A percentile compares a stretch with the other conserved stretches of the same genome.
Evolutionary conservation across 2,797 vertebrate species (phyloP).

Genomic region (Acropternis orthonyx): DNA sequence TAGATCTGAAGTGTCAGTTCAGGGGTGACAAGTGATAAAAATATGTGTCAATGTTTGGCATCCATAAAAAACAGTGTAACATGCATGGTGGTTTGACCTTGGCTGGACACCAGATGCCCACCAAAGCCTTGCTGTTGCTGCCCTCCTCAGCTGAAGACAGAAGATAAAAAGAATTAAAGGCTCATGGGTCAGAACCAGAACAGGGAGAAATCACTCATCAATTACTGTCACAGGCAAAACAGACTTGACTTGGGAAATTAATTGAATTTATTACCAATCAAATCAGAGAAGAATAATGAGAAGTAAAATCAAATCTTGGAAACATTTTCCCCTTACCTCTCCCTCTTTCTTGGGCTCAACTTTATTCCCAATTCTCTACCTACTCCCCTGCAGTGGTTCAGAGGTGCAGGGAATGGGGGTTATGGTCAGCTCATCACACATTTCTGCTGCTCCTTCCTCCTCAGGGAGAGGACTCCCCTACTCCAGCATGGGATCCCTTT

Average conservation of each 20-base stretch:
- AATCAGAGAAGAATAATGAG: not conserved
- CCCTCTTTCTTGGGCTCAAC: not conserved
- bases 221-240: not conserved
- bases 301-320: not conserved
- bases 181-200: not conserved
- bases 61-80: not conserved
- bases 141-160: not conserved
- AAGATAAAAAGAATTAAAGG: not conserved
- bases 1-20: not conserved
- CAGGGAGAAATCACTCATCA: not conserved
- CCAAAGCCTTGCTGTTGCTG: not conserved
- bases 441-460: not conserved
- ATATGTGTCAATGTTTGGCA: not conserved
- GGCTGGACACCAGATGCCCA: not conserved
- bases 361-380: not conserved
- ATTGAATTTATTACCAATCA: not conserved
- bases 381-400: not conserved
- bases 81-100: not conserved
- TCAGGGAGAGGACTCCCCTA: not conserved
- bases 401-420: not conserved
- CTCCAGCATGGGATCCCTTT: not conserved
- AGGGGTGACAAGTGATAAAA: not conserved
- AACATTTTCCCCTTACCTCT: not conserved
- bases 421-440: not conserved
- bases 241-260: not conserved